Conservation (phyloP, 2,888 invertebrate genomes). For the Clepsis dumicolana region DNA sequence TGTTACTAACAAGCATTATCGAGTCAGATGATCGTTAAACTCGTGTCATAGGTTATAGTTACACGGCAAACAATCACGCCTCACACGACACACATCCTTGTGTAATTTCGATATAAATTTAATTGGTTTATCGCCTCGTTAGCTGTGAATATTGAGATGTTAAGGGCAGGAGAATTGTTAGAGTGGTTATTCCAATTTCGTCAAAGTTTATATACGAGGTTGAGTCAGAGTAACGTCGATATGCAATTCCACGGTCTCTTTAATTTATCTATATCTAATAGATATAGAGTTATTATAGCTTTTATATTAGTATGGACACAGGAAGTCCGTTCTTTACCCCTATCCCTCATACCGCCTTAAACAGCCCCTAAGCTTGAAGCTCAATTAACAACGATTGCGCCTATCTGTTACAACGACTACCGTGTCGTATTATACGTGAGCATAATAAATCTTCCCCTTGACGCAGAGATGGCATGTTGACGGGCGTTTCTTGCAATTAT, state of each 20-base stretch:
- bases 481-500: background rate
- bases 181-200: background rate
- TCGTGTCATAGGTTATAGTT: background rate
- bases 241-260: too few species aligned
- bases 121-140: constrained; percentile 7
- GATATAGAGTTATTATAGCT: too few species aligned
- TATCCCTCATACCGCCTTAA: background rate
- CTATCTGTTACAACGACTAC: background rate
- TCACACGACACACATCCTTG: background rate
- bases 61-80: background rate
- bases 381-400: background rate
- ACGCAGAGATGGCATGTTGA: background rate
- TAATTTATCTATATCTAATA: too few species aligned
- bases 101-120: constrained; percentile 10
- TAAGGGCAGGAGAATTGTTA: background rate
- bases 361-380: background rate
- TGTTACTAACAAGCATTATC: too few species aligned
- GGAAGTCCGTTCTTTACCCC: background rate
- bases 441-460: constrained; percentile 2
- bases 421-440: background rate
- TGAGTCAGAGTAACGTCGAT: too few species aligned
- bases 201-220: too few species aligned
- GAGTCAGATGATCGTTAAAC: background rate
- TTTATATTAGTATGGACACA: too few species aligned
- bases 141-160: background rate